Conservation (phyloP, 2,797 vertebrate genomes). For the Schizopygopsis malacanthus region DNA sequence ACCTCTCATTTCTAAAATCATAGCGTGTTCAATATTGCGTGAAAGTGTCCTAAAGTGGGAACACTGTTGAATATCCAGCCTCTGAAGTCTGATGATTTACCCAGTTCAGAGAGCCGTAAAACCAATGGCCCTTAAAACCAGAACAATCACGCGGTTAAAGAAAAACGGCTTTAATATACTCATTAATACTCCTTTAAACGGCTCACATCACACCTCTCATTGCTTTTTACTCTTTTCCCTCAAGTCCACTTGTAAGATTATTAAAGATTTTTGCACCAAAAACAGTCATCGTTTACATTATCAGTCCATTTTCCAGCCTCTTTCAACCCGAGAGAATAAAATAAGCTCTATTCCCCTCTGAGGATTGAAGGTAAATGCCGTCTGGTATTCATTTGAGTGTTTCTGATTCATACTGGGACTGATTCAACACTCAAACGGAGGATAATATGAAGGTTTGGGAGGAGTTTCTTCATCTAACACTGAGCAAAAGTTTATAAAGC, state of each 20-base stretch:
- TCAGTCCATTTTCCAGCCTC: not conserved
- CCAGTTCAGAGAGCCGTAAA: slow-evolving; percentile 12
- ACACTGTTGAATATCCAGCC: not conserved
- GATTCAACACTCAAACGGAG: not conserved
- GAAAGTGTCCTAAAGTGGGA: slow-evolving; percentile 3
- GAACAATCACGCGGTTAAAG: slow-evolving; percentile 11
- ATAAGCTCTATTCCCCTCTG: not conserved
- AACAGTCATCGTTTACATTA: not conserved
- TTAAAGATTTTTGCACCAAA: not conserved
- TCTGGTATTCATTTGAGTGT: not conserved
- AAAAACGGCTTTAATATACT: slow-evolving; percentile 14
- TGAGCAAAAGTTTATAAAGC: not conserved
- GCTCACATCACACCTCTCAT: slow-evolving; percentile 10
- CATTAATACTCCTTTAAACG: slow-evolving; percentile 18
- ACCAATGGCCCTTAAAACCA: slow-evolving; percentile 28
- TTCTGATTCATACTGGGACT: not conserved
- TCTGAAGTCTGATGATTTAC: slow-evolving; percentile 30
- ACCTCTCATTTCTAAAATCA: not conserved
- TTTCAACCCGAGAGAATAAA: not conserved
- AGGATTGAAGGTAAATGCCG: not conserved
- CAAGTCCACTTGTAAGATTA: not conserved
- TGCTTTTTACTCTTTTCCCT: slow-evolving; percentile 1
- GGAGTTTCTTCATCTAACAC: not conserved
- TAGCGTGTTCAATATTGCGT: not conserved
- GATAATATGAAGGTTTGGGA: not conserved